Conservation (phyloP, 2,797 vertebrate species). For the Euphonia xanthogaster region DNA sequence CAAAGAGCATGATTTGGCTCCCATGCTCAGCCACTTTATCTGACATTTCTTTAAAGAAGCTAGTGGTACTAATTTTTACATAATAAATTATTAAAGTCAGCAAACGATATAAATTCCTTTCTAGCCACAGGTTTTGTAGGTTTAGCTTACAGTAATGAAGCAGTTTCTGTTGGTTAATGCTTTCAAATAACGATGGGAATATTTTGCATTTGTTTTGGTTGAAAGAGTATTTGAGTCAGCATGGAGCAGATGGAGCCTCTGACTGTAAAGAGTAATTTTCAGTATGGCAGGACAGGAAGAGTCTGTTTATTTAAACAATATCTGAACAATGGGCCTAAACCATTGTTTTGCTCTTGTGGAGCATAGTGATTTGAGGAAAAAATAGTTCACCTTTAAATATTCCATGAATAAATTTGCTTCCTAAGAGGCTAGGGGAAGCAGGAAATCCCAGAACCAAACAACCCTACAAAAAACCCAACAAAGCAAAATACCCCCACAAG, state of each 20-base stretch:
- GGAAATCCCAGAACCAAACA: background rate
- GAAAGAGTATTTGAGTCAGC: background rate
- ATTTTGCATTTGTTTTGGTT: conserved; percentile 10
- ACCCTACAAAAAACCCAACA: fast-evolving
- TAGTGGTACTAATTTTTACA: background rate
- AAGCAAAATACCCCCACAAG: too few relatives aligned
- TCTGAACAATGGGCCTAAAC: background rate
- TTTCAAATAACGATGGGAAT: background rate
- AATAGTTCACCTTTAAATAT: background rate
- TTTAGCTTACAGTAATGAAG: background rate
- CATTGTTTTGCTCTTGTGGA: background rate
- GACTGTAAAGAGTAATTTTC: background rate
- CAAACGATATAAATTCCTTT: background rate
- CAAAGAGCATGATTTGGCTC: background rate
- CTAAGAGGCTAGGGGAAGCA: background rate
- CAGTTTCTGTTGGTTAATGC: background rate
- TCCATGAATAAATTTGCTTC: background rate
- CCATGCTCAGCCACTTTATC: background rate
- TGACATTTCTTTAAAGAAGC: background rate
- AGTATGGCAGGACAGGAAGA: background rate
- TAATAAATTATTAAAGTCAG: background rate
- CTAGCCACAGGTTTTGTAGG: background rate
- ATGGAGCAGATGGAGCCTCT: background rate
- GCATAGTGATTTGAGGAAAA: background rate
- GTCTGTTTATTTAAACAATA: background rate